Evolutionary conservation across 2,113 vertebrate species (phyloP), one percentile per base, ranked within the genome.

Genomic region (Martes martes): DNA sequence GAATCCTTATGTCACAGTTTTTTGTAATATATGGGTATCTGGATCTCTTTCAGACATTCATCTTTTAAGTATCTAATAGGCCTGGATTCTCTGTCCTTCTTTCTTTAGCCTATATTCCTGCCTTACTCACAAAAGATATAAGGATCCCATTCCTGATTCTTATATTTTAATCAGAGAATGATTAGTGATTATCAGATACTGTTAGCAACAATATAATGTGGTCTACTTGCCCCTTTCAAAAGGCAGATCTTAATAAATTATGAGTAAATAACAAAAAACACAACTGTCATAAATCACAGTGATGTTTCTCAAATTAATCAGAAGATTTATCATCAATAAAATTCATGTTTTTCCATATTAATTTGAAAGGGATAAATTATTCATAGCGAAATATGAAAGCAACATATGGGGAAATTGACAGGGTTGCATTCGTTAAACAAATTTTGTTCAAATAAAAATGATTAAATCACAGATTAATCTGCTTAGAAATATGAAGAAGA

Each of bases 361-460:
- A 93, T 63, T 91, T 94, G 11, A 69, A 33, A 92, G 1, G 19
- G 36, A 89, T 67, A 80, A 55, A 65, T 76, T 93, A 50, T 67
- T 85, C 65, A 55, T 28, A n/a, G 19, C 55, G 71, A 94, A 3
- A 65, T 76, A 39, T 81, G n/a, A 94, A 93, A 95, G 61, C 7
- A 95, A 67, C 79, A 89, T 61, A 52, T 84, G 31, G n/a, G 19
- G 1, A 74, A 94, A 84, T 23, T 81, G 74, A 97, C 6, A 61
- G 31, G 91, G 2, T 28, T 81, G 6, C 8, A 45, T 82, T 91
- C 39, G 6, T 96, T 86, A 93, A 90, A 82, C 15, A 88, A 50
- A 83, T 81, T 97, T 76, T 94, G 7, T 69, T 76, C 42, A 91
- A 45, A 65, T 89, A 94, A 82, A 96, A 96, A 36, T 42, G 33